Conservation (phyloP, 2,113 vertebrate species). For the Callorhinus ursinus region DNA sequence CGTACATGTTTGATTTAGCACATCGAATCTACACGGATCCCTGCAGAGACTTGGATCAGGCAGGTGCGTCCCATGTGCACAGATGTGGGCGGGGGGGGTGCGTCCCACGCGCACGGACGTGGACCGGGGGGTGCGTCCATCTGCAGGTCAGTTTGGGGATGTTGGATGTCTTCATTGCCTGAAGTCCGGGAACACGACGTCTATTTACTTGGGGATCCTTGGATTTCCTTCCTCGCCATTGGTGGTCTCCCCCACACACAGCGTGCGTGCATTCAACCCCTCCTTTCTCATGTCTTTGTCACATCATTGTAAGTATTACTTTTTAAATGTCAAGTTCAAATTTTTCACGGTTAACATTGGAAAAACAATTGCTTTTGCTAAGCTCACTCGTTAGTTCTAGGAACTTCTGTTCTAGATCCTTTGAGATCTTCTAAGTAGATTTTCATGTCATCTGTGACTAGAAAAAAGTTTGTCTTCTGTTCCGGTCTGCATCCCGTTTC, state of each 20-base stretch:
- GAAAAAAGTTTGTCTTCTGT: background rate
- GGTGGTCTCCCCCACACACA: background rate
- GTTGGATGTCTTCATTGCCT: background rate
- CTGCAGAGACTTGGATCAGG: fast-evolving
- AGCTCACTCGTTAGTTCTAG: background rate
- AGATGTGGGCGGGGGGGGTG: too few species aligned
- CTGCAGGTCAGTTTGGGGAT: background rate
- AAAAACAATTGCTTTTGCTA: background rate
- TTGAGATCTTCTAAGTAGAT: background rate
- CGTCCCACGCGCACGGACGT: too few species aligned
- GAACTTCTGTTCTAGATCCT: background rate
- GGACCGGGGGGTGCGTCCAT: too few species aligned
- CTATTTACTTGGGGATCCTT: background rate
- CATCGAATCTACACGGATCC: too few species aligned
- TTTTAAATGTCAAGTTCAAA: background rate
- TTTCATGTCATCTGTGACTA: background rate
- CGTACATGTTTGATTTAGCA: background rate
- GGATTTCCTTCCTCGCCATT: background rate
- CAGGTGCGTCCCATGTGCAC: background rate
- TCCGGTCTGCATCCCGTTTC: background rate
- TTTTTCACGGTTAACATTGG: background rate
- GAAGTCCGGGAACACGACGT: fast-evolving
- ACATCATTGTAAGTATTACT: too few species aligned
- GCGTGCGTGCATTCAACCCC: background rate
- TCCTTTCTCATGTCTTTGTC: fast-evolving